Base-by-base conservation (phyloP, 2,113 vertebrate genomes). In the Atrichornis clamosus region DNA sequence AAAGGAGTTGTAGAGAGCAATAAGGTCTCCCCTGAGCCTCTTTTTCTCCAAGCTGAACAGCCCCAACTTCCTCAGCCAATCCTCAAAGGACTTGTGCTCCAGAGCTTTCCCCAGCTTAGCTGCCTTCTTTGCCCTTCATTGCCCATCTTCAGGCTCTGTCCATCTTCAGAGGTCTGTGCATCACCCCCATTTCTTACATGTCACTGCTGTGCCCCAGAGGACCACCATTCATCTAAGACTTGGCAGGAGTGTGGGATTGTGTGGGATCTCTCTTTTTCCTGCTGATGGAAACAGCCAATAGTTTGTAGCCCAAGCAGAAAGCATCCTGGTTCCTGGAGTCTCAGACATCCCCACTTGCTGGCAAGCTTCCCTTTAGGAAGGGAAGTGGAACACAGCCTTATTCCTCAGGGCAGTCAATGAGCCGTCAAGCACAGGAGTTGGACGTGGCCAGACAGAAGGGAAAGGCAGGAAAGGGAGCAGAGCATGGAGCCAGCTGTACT, bases 181-280 rank as follows among this genome's bases (percentile, higher is more conserved):
- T 56, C 72, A 14, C 26, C 50, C 56, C 50, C 4, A 8, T 49
- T 56, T 84, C 37, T 87, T 18, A 27, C 8, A 3, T 0, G 1
- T 39, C 41, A 37, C 22, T 2, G 2, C 18, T 49, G 14, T 44
- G 60, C 32, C 27, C 64, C n/a, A 33, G 55, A 75, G 52, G 7
- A 20, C 28, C 27, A 15, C 6, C 0, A 0, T 24, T 53, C 52
- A 23, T 14, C 35, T 47, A 15, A 52, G 26, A 3, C 17, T 72
- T 58, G n/a, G 17, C 73, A 88, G 70, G 20, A 64, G 7, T 4
- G 32, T 58, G 76, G 87, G 50, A 56, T 72, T n/a, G 7, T n/a
- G 8, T 9, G 35, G 49, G 47, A 78, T 78, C 39, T 52, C 46
- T 91, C 9, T 60, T 79, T 58, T 74, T 28, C 28, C 56, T 90